These are phyloP conservation scores for Anneissia japonica DNA, from an alignment of 35 echinoderm and acorn worm species.

Conservation along the genomic window DNA sequence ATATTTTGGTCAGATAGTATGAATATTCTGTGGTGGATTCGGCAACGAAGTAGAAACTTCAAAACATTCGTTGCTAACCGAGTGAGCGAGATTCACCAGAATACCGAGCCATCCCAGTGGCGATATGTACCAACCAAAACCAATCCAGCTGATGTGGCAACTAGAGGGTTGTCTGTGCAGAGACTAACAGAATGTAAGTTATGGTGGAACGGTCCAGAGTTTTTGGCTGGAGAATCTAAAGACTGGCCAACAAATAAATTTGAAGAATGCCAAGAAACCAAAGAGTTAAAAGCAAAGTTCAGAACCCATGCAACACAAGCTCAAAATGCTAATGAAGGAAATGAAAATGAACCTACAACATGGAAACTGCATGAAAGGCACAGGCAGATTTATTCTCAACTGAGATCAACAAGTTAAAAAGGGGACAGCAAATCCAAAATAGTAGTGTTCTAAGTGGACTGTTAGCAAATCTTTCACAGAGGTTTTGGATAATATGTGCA, in stretches of 20 bases:
- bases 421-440: no score
- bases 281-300: no score
- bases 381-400: no score
- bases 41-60: constrained; percentile 24
- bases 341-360: no score
- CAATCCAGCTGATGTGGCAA: constrained; percentile 53
- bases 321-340: no score
- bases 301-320: no score
- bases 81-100: constrained; percentile 25
- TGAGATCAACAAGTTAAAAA: no score
- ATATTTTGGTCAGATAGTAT: constrained; percentile 43
- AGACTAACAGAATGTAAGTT: constrained; percentile 7
- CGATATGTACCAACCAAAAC: constrained; percentile 34
- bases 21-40: constrained; percentile 46
- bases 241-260: no score
- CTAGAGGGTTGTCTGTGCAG: constrained; percentile 25
- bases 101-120: constrained; percentile 37
- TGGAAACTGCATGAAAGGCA: no score
- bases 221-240: background rate
- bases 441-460: no score
- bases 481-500: constrained; percentile 31
- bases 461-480: constrained; percentile 1
- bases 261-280: no score
- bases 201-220: constrained; percentile 44
- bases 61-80: constrained; percentile 59